Conservation (phyloP, 2,888 invertebrate genomes). For the Furcula furcula region DNA sequence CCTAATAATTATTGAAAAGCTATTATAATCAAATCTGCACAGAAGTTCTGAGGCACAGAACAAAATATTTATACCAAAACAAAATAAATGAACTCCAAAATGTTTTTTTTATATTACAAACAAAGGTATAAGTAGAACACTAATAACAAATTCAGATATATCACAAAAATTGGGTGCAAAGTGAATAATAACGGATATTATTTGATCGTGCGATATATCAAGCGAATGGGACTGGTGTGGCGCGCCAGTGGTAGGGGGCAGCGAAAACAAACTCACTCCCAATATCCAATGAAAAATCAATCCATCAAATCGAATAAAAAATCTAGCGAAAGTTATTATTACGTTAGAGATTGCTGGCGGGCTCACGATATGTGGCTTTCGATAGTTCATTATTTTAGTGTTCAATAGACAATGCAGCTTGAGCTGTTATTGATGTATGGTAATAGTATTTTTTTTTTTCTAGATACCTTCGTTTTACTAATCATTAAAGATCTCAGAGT, state of each 20-base stretch:
- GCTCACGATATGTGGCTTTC: constrained; percentile 22
- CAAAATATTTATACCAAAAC: too few species aligned
- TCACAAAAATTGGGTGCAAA: constrained; percentile 38
- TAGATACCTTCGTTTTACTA: too few species aligned
- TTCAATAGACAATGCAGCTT: constrained; percentile 9
- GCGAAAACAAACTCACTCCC: constrained; percentile 45
- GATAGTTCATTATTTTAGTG: too few species aligned
- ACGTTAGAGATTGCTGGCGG: constrained; percentile 26
- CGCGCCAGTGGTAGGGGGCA: constrained; percentile 20
- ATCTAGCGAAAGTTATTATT: constrained; percentile 43
- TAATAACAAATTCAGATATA: constrained; percentile 28
- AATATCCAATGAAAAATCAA: constrained; percentile 58
- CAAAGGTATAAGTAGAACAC: constrained; percentile 22
- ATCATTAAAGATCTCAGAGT: too few species aligned
- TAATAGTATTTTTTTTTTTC: too few species aligned
- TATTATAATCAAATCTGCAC: too few species aligned
- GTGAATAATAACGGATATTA: constrained; percentile 48
- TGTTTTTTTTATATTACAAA: constrained; percentile 23
- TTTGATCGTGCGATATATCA: constrained; percentile 51
- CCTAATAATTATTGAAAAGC: too few species aligned
- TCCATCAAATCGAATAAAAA: constrained; percentile 54
- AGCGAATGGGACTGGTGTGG: constrained; percentile 31
- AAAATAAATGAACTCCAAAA: constrained; percentile 1
- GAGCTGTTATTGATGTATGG: constrained; percentile 16
- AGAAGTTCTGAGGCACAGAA: too few species aligned